phyloP scores from a whole-genome alignment of 2,797 vertebrate species.

The Peromyscus aztecus region DNA sequence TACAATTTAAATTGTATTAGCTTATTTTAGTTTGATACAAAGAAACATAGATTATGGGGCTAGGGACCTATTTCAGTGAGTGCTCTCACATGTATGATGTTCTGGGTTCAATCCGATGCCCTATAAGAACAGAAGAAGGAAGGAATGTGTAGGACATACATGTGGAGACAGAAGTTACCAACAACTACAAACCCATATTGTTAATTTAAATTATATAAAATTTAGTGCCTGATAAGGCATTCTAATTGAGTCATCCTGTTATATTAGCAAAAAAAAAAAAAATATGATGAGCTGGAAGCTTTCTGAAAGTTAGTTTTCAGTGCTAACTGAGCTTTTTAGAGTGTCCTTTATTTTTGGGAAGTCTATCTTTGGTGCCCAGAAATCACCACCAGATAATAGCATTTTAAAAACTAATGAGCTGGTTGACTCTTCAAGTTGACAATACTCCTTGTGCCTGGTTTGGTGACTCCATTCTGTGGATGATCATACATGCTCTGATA shows the following conservation, averaged over 20 bases:
- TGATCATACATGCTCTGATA: not conserved
- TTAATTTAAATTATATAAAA: conserved; percentile 5
- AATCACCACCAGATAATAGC: not conserved
- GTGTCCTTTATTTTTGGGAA: not conserved
- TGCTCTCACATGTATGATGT: not conserved
- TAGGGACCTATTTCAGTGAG: not conserved
- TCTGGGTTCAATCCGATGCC: not conserved
- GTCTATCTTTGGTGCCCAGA: not conserved
- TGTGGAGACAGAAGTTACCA: not conserved
- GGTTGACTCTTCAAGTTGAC: not conserved
- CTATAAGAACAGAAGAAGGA: not conserved
- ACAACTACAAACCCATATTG: not conserved
- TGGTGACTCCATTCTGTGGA: not conserved
- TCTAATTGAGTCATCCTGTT: not conserved
- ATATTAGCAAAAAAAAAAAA: not conserved
- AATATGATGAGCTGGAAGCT: conserved; percentile 15
- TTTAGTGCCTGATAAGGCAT: not conserved
- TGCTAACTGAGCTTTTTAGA: not conserved
- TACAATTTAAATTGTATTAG: conserved; percentile 36
- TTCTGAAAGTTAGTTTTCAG: conserved; percentile 40
- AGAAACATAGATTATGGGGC: not conserved
- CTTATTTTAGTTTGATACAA: conserved; percentile 18
- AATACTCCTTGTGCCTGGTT: not conserved
- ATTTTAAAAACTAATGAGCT: not conserved
- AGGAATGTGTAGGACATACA: not conserved